Base-by-base conservation (phyloP, 2,113 vertebrate species). In the Siphamia tubifer region DNA sequence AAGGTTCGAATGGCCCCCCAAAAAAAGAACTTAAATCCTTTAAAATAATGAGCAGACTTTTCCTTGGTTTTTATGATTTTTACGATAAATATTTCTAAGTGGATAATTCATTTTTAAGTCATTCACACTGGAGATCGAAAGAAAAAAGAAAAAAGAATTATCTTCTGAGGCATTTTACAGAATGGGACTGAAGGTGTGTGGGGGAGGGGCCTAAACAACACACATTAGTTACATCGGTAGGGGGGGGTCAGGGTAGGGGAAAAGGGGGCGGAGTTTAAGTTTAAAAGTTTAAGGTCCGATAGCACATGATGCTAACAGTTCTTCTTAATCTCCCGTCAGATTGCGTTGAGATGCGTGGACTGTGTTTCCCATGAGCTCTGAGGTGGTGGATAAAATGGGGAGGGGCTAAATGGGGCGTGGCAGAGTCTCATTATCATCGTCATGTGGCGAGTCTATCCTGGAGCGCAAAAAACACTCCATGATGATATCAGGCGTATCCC, bases 121-220 rank as follows among this genome's bases (percentile, higher is more conserved):
- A 87, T 84, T 87, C 84, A 89, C 74, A 81, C 84, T 68, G 55
- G 89, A 74, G 62, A 78, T 66, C 3, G 38, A 77, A 82, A 86
- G 16, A 38, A 79, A 79, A n/a, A 70, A 42, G 47, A 68, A 25
- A 80, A 70, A 42, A 66, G 70, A 75, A 81, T 76, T 76, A 25
- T 80, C 64, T 86, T 74, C 28, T 49, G 74, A 79, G 66, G 77
- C 34, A 54, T 69, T 75, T 86, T 60, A n/a, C n/a, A n/a, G n/a
- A n/a, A n/a, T n/a, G n/a, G n/a, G n/a, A n/a, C n/a, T n/a, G n/a
- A n/a, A n/a, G n/a, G n/a, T n/a, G n/a, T n/a, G n/a, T n/a, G n/a
- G n/a, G n/a, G n/a, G 70, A 89, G 91, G 92, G 92, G 91, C 84
- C 92, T 93, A 94, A 92, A 90, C 85, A 92, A 94, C 92, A 94